Evolutionary conservation across 2,797 vertebrate genomes (phyloP), one percentile per base, ranked within the genome.

Genomic region (Halcyon leucocephala): DNA sequence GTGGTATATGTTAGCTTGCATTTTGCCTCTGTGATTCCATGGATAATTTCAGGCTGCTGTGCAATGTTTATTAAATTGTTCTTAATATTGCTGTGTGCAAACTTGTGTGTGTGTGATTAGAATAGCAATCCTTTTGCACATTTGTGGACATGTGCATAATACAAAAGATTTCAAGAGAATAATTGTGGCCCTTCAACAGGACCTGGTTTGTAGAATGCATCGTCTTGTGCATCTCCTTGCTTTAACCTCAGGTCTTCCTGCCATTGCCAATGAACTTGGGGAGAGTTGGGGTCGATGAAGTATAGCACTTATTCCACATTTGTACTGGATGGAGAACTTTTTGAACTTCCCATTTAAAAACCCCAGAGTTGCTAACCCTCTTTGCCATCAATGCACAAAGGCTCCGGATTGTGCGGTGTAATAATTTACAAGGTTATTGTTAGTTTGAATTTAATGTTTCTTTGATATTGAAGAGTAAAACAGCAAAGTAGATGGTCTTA

Each of bases 1-100:
- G 24, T 66, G 64, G 21, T 84, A 2, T 69, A 19, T 33, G 7
- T 62, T 86, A 46, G 29, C 21, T 65, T 84, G 54, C 11, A 18
- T 82, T 92, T 92, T 86, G 29, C 12, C 13, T 70, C 64, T 55
- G 3, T 7, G 22, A 60, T 91, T 89, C 55, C 39, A 26, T 14
- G 64, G 64, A 37, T 66, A 37, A 60, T 87, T 82, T 91, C 44
- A 77, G 42, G 39, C 67, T 82, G 24, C 22, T 86, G 57, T 91
- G 44, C 51, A 62, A 28, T 22, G 26, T 77, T 80, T 94, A 70
- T 84, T 72, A 87, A 70, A 85, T 71, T 82, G 11, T 65, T 86
- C 46, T 49, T 95, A 85, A 71, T 85, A 77, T 42, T 85, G 39
- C 24, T 73, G 22, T 9, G 52, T 85, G 39, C 6, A 22, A 55